Base-by-base conservation (phyloP, 1,140 invertebrate species). In the Drosophila baimaii region DNA sequence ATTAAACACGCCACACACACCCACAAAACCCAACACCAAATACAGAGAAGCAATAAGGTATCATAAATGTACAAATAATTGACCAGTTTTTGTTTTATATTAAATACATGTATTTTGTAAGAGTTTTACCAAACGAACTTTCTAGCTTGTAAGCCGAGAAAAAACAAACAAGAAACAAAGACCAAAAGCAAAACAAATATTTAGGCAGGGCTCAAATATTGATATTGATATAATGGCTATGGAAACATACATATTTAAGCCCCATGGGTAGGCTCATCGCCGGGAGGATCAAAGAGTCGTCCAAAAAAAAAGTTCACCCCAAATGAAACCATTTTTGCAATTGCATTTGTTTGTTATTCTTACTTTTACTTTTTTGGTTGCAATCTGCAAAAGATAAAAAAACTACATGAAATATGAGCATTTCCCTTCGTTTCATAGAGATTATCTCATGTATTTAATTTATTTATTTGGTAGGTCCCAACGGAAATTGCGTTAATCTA, bases 61-160 rank as follows among this genome's bases (percentile, higher is more conserved):
- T 75, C 46, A 70, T 83, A 79, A 79, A 82, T 78, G 69, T 79
- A 83, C 70, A 47, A 52, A 63, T 56, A 79, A 58, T 78, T 65
- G 54, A 79, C 59, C 64, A 79, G 70, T 83, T 80, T 74, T 75
- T 43, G 51, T 65, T 64, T 63, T 35, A 74, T 63, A 58, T 29
- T 56, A 58, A 75, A 29, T 52, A 46, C 37, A 62, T 47, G 31
- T 49, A 65, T 75, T 62, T 59, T 59, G 12, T 71, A 71, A 71
- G 68, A 57, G 64, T 57, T 71, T 70, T 57, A 70, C 13, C 61
- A 51, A 51, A 51, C 49, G 17, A 70, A 57, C 57, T 54, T 68
- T 57, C 31, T 82, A 82, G 80, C 39, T 47, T 61, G 70, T 82
- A 82, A 82, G 80, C 66, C 51, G 44, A 68, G 37, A 57, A 31